Evolutionary conservation across 2,888 invertebrate species (phyloP).

Genomic region (Epiblema foenella): DNA sequence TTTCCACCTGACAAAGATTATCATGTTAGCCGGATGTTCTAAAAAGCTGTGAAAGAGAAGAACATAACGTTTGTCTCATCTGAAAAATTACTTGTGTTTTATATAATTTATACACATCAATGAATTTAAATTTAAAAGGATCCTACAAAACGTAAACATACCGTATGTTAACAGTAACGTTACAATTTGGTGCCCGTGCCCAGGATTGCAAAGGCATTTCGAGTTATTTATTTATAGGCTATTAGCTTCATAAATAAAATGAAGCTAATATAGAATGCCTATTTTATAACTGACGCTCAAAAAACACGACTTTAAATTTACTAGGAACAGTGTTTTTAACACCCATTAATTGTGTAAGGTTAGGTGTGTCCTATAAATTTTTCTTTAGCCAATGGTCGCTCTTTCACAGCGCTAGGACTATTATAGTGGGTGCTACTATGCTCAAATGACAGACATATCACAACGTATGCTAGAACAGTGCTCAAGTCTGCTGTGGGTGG

Average conservation of each 20-base stretch:
- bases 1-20: constrained; percentile 7
- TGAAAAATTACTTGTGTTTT: neutral
- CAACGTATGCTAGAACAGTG: constrained; percentile 19
- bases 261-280: neutral
- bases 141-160: neutral
- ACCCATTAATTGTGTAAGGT: neutral
- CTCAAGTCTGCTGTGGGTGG: constrained; percentile 6
- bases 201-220: constrained; percentile 1
- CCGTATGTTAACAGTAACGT: neutral
- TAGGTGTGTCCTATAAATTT: neutral
- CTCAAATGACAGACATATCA: constrained; percentile 40
- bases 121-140: neutral
- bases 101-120: neutral
- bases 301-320: neutral
- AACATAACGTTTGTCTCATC: neutral
- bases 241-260: too few species aligned
- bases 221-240: too few species aligned
- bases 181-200: constrained; percentile 10
- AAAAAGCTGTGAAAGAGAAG: constrained; percentile 10
- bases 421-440: constrained; percentile 28
- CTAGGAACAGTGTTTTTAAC: neutral
- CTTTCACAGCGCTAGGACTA: constrained; percentile 9
- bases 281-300: neutral
- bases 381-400: neutral
- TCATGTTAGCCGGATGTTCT: constrained; percentile 12